phyloP scores from a whole-genome alignment of 2,113 vertebrate genomes.

The Poicephalus meyeri region DNA sequence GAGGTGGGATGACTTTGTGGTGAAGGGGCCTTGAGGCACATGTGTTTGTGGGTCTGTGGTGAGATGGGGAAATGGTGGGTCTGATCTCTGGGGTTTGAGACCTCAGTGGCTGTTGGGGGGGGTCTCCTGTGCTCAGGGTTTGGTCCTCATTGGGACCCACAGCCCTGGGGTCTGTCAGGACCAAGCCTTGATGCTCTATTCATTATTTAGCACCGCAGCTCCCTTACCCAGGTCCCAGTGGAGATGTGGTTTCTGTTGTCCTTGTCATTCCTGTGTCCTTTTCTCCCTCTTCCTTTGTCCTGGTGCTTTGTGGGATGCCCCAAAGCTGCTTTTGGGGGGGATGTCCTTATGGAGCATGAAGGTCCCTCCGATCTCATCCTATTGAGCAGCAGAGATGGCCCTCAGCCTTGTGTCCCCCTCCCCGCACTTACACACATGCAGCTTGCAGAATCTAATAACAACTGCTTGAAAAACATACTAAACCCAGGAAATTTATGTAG shows the following conservation, averaged over 20 bases:
- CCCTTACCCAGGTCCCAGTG: accelerated
- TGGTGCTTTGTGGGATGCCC: not conserved
- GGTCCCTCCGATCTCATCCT: not conserved
- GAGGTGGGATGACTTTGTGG: not conserved
- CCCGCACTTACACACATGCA: not conserved
- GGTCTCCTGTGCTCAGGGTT: not conserved
- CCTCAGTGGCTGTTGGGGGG: accelerated
- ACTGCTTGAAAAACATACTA: constrained; percentile 71
- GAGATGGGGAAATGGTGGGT: not conserved
- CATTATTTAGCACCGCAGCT: not conserved
- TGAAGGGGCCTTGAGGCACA: accelerated
- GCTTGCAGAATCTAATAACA: constrained; percentile 63
- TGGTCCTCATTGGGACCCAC: accelerated
- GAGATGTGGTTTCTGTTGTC: not conserved
- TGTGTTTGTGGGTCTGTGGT: not conserved
- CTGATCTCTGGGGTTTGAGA: not conserved
- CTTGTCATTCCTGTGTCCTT: accelerated
- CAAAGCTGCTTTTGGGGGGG: not conserved
- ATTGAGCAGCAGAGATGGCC: accelerated
- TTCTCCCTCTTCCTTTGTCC: not conserved
- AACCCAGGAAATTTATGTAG: constrained; percentile 82
- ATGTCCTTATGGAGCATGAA: not conserved
- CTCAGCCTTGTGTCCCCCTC: not conserved
- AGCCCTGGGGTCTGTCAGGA: not conserved
- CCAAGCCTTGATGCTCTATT: accelerated